Evolutionary conservation across 2,888 invertebrate genomes (phyloP), one percentile per base, ranked within the genome.

Genomic region (Zelleria hepariella): DNA sequence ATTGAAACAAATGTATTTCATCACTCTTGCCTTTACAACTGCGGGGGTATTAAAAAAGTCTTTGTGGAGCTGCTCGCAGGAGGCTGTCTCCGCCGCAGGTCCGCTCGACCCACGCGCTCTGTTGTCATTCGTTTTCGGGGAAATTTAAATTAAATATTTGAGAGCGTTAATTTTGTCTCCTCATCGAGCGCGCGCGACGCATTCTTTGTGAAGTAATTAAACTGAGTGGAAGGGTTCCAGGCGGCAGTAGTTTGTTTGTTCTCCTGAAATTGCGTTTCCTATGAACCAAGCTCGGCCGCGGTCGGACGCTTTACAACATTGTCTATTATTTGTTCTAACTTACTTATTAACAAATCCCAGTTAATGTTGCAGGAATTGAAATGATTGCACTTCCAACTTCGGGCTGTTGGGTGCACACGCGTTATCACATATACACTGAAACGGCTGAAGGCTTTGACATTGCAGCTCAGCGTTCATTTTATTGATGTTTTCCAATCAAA

Each of bases 141-240:
- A 87, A 86, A 88, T 88, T 88, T 86, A 87, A 87, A 88, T 88
- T 87, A 88, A 88, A 88, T 87, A 88, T 87, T 87, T 86, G 86
- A 84, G 87, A 81, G 80, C 84, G 87, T 87, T 87, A 86, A 87
- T 86, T 87, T 87, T 86, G 87, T 88, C 87, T 87, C 84, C 88
- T 87, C 87, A 86, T 86, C 82, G 86, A 77, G 86, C 77, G 82
- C 83, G 77, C 76, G 81, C 87, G 86, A 86, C 87, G 87, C 88
- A 87, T 88, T 88, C 88, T 88, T 88, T 86, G 87, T 82, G 80
- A 87, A 88, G 87, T 87, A 88, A 88, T 88, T 88, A 88, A 88
- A 86, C 85, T 79, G 86, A 87, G 86, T 86, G 80, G 86, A 88
- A 87, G 87, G 88, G 88, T 86, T 64, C 79, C 82, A 77, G 78